Percentiles rank a stretch among this genome's conserved stretches.
phyloP scores from a whole-genome alignment of 2,797 vertebrate species.

The Anguilla megastoma region DNA sequence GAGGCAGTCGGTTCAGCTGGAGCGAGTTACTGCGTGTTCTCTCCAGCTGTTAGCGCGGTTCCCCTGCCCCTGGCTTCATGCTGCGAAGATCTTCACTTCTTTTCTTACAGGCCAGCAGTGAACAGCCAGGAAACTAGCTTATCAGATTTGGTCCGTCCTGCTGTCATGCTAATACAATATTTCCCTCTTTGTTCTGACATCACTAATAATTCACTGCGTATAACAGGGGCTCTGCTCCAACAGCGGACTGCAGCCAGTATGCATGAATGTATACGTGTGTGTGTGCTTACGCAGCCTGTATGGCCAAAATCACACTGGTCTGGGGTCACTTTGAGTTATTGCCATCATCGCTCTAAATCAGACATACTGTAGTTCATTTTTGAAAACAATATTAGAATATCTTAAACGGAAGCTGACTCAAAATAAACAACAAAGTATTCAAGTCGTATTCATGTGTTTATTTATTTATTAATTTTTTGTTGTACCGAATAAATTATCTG shows the following conservation, averaged over 20 bases:
- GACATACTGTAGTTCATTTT: not conserved
- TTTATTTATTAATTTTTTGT: too few species aligned
- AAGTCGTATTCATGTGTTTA: too few species aligned
- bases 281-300: slow-evolving; percentile 20
- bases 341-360: not conserved
- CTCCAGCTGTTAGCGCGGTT: not conserved
- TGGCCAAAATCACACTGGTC: not conserved
- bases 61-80: not conserved
- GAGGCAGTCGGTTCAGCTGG: not conserved
- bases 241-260: not conserved
- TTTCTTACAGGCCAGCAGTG: not conserved
- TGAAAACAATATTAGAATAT: not conserved
- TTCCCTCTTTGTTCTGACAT: not conserved
- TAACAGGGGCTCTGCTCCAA: not conserved
- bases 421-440: not conserved
- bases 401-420: not conserved
- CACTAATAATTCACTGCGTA: slow-evolving; percentile 2
- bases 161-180: not conserved
- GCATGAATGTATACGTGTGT: slow-evolving; percentile 42
- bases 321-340: not conserved
- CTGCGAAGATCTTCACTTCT: slow-evolving; percentile 9
- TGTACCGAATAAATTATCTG: too few species aligned
- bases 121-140: not conserved
- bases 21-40: not conserved
- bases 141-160: not conserved